phyloP scores from a whole-genome alignment of 2,888 invertebrate genomes.

The Heliconius ethilla region DNA sequence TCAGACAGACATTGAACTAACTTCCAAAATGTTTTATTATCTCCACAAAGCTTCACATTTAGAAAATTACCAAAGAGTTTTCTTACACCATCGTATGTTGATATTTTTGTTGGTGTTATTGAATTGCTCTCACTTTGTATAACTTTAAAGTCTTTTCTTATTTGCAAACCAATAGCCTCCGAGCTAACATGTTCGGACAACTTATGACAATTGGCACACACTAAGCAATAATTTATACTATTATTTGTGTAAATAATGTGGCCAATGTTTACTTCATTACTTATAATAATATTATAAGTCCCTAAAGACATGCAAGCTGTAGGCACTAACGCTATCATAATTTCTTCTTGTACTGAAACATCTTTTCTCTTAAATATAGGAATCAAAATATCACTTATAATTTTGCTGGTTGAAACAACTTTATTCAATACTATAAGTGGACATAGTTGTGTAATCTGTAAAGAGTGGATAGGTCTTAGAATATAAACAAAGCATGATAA shows the following conservation, averaged over 20 bases:
- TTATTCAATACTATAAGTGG: slow-evolving; percentile 66
- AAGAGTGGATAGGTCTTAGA: slow-evolving; percentile 29
- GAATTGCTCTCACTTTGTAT: slow-evolving; percentile 54
- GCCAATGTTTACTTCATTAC: slow-evolving; percentile 50
- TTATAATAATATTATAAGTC: slow-evolving; percentile 54
- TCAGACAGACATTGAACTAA: slow-evolving; percentile 61
- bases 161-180: slow-evolving; percentile 26
- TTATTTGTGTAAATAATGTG: slow-evolving; percentile 58
- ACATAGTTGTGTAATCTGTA: slow-evolving; percentile 64
- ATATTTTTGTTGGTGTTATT: slow-evolving; percentile 51
- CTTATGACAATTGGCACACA: slow-evolving; percentile 67
- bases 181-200: slow-evolving; percentile 3
- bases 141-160: slow-evolving; percentile 50
- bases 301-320: slow-evolving; percentile 68
- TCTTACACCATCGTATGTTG: slow-evolving; percentile 57
- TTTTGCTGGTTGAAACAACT: slow-evolving; percentile 63
- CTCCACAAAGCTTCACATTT: slow-evolving; percentile 64
- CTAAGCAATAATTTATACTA: slow-evolving; percentile 53
- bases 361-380: slow-evolving; percentile 69
- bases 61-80: slow-evolving; percentile 68
- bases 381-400: slow-evolving; percentile 71
- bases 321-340: slow-evolving; percentile 57
- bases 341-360: slow-evolving; percentile 55
- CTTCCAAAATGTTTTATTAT: slow-evolving; percentile 59
- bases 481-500: not conserved